phyloP scores from a whole-genome alignment of 2,888 invertebrate species.

The Protophormia terraenovae region DNA sequence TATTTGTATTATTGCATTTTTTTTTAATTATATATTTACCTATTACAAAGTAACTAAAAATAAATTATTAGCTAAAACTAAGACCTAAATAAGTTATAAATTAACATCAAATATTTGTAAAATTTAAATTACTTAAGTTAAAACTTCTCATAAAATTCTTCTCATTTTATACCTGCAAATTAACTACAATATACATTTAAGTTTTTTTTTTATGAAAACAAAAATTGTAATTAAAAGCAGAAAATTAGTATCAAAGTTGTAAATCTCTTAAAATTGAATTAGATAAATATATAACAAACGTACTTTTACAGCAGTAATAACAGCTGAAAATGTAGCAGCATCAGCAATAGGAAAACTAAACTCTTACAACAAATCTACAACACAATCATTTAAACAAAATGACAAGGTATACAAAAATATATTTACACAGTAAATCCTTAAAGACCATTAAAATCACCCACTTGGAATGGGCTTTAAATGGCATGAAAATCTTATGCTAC shows the following conservation, averaged over 20 bases:
- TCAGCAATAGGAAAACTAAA: too few relatives aligned
- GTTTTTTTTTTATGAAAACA: background rate
- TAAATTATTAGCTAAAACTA: too few relatives aligned
- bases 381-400: background rate
- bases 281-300: slow-evolving; percentile 29
- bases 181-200: background rate
- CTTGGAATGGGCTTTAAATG: slow-evolving; percentile 39
- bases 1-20: too few relatives aligned
- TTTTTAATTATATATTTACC: too few relatives aligned
- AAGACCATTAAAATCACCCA: slow-evolving; percentile 49
- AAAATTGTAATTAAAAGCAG: slow-evolving; percentile 55
- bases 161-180: background rate
- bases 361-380: background rate
- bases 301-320: background rate
- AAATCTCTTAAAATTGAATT: slow-evolving; percentile 58
- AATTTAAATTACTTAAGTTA: background rate
- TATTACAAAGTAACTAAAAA: background rate
- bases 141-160: background rate
- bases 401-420: background rate
- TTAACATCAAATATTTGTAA: background rate
- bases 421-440: slow-evolving; percentile 37
- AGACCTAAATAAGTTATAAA: background rate
- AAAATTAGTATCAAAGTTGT: slow-evolving; percentile 51
- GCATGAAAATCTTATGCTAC: slow-evolving; percentile 52
- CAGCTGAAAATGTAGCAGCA: background rate